A percentile compares a stretch with the other conserved stretches of the same genome.
Evolutionary conservation across 2,113 vertebrate species (phyloP).

Genomic region (Pelodiscus sinensis): DNA sequence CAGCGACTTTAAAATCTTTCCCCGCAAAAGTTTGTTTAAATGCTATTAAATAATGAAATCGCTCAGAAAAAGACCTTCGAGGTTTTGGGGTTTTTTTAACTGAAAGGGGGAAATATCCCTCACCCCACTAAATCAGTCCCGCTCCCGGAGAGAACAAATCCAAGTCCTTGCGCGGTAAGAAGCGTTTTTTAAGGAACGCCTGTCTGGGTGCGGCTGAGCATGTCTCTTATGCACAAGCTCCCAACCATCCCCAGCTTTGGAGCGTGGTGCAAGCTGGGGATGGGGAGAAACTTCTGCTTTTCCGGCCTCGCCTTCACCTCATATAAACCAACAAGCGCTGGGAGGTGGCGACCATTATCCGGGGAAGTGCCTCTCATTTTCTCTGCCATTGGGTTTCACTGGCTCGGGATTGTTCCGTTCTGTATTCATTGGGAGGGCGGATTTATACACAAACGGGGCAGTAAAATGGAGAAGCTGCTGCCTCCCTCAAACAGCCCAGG

Average conservation of each 20-base stretch:
- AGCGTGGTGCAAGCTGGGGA: background rate
- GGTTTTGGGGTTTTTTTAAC: rapidly evolving
- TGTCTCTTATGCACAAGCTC: background rate
- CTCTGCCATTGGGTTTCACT: background rate
- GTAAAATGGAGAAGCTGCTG: too few relatives aligned
- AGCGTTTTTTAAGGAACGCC: background rate
- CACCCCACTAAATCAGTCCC: background rate
- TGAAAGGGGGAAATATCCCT: background rate
- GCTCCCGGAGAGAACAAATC: too few relatives aligned
- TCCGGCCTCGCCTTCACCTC: background rate
- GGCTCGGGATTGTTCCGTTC: background rate
- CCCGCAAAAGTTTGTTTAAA: conserved; percentile 22
- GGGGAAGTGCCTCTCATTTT: background rate
- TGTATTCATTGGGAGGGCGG: background rate
- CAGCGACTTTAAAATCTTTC: conserved; percentile 35
- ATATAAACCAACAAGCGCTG: background rate
- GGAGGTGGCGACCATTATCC: background rate
- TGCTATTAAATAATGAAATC: background rate
- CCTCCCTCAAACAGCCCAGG: too few relatives aligned
- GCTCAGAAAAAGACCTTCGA: background rate
- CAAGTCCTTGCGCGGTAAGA: rapidly evolving
- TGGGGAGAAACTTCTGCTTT: background rate
- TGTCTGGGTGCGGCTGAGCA: background rate
- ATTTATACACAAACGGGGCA: background rate
- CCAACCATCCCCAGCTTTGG: background rate